A percentile compares a stretch with the other conserved stretches of the same genome.
These are phyloP conservation scores for Candoia aspera DNA, from an alignment of 2,113 vertebrate species.

Conservation along the genomic window DNA sequence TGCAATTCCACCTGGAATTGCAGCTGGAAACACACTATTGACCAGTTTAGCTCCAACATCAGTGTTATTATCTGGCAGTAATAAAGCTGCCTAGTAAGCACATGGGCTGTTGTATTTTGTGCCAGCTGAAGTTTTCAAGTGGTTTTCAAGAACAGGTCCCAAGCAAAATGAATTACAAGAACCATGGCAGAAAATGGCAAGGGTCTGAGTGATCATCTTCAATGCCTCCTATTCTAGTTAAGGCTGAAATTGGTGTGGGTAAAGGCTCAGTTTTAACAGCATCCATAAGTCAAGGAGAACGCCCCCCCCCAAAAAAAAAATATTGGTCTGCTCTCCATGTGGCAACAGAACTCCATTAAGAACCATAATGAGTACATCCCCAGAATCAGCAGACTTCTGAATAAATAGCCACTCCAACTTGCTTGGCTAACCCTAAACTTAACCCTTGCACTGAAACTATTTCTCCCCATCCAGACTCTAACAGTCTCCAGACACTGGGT, in stretches of 20 bases:
- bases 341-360: background rate
- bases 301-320: too few relatives aligned
- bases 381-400: background rate
- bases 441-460: background rate
- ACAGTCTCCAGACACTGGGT: background rate
- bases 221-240: background rate
- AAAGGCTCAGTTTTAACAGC: too few relatives aligned
- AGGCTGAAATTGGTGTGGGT: background rate
- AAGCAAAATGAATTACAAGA: background rate
- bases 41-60: background rate
- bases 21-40: background rate
- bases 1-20: background rate
- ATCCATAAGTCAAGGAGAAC: too few relatives aligned
- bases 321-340: too few relatives aligned
- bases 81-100: background rate
- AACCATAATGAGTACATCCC: background rate
- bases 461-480: background rate
- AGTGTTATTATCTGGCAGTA: background rate
- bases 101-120: background rate
- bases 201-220: background rate
- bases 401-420: background rate
- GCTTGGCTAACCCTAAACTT: background rate
- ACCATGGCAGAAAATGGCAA: background rate
- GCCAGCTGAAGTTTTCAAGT: background rate
- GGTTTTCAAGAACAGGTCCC: background rate